Percentiles rank a stretch among this genome's conserved stretches.
These are phyloP conservation scores for Trichopoda pennipes DNA, from an alignment of 2,888 invertebrate genomes.

Conservation along the genomic window DNA sequence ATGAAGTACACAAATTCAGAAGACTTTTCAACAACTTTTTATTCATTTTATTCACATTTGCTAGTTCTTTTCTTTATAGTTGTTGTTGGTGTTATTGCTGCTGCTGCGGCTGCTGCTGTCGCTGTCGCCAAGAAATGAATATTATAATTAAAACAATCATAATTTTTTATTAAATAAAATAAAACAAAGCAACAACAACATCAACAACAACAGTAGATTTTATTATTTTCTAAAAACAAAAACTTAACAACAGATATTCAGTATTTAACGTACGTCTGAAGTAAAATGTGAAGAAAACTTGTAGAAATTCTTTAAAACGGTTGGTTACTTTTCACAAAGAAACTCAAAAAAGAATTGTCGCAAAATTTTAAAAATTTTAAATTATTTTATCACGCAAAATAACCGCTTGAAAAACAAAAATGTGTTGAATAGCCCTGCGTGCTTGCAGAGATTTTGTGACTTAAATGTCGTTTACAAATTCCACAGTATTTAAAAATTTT, in stretches of 20 bases:
- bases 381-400: neutral
- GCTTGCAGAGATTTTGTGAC: too few relatives aligned
- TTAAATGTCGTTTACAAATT: slow-evolving; percentile 58
- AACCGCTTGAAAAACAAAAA: neutral
- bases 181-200: too few relatives aligned
- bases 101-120: slow-evolving; percentile 11
- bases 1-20: slow-evolving; percentile 24
- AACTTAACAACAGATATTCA: slow-evolving; percentile 57
- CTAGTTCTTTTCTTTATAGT: slow-evolving; percentile 4
- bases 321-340: neutral
- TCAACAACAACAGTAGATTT: slow-evolving; percentile 37
- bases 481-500: slow-evolving; percentile 33
- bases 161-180: slow-evolving; percentile 60
- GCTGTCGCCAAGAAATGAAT: slow-evolving; percentile 47
- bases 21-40: slow-evolving; percentile 32
- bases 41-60: slow-evolving; percentile 4
- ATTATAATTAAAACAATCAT: slow-evolving; percentile 68
- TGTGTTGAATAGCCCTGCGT: neutral
- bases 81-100: slow-evolving; percentile 1
- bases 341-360: neutral
- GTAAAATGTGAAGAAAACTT: slow-evolving; percentile 48
- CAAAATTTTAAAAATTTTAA: slow-evolving; percentile 7
- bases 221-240: slow-evolving; percentile 39
- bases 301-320: slow-evolving; percentile 6
- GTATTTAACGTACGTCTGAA: slow-evolving; percentile 56